Conservation (phyloP, 1,140 invertebrate genomes). For the Cryptotermes secundus region DNA sequence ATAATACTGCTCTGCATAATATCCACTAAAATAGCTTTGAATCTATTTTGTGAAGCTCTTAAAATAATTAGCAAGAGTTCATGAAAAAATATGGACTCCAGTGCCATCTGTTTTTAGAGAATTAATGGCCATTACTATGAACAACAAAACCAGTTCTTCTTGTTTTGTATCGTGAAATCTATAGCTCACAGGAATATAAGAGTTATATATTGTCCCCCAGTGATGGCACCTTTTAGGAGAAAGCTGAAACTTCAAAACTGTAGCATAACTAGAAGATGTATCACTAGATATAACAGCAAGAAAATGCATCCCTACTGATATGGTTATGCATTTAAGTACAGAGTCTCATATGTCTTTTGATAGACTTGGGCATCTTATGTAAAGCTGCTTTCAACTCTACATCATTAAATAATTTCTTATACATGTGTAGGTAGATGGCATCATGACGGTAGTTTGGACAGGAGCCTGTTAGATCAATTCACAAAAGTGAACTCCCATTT, state of each 20-base stretch:
- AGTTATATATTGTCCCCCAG: not conserved
- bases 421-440: no score
- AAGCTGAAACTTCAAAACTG: not conserved
- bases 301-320: not conserved
- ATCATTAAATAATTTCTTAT: no score
- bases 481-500: no score
- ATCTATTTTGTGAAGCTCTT: not conserved
- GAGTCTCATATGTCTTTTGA: no score
- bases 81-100: not conserved
- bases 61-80: not conserved
- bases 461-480: no score
- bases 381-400: no score
- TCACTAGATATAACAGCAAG: not conserved
- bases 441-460: no score
- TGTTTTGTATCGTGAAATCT: not conserved
- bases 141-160: not conserved
- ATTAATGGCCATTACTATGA: not conserved
- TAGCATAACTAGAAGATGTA: not conserved
- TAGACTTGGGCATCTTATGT: no score
- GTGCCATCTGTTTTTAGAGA: not conserved
- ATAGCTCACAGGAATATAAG: not conserved
- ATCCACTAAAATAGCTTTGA: no score
- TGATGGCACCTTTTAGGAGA: not conserved
- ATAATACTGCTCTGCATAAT: not conserved
- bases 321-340: not conserved